Evolutionary conservation across 2,888 invertebrate species (phyloP), one percentile per base, ranked within the genome.

Genomic region (Cryptocheilus praepositus): DNA sequence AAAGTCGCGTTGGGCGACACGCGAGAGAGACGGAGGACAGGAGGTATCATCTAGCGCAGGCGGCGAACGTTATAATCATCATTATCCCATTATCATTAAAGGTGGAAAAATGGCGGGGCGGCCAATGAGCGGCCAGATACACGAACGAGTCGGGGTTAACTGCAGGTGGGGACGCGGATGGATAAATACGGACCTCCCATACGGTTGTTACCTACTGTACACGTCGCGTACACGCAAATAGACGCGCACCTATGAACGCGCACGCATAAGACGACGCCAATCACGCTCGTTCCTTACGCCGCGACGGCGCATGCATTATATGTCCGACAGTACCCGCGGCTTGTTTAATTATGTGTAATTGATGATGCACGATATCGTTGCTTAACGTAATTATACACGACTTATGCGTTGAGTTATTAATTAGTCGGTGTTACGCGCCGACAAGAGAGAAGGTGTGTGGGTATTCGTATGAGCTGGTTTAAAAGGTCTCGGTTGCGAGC

Each of bases 11-110:
- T n/a, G 25, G 7, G 49, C 49, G 59, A 53, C 55, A 61, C 19
- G 28, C 25, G 55, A 61, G 36, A 21, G 18, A 45, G 61, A 52
- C 44, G 51, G 44, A 61, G 61, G 60, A 56, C 60, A 36, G 54
- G 28, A 25, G 51, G 56, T 61, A 61, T 44, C 53, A 54, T 77
- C 73, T 71, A 71, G 76, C 57, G 63, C 62, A 67, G 62, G 67
- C 74, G 72, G 77, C 74, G 78, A 77, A 70, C 77, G 73, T 69
- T 78, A 76, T 83, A 84, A 84, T 84, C 81, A 83, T 83, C 80
- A 82, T 84, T 83, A 83, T 83, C 81, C 79, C 77, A 84, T 84
- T 84, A 84, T 82, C 83, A 83, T 83, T 80, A 79, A 81, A 77
- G 76, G 62, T 46, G 68, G 77, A 81, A 82, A 81, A 82, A 84